Evolutionary conservation across 2,113 vertebrate species (phyloP).

Genomic region (Apodemus sylvaticus): DNA sequence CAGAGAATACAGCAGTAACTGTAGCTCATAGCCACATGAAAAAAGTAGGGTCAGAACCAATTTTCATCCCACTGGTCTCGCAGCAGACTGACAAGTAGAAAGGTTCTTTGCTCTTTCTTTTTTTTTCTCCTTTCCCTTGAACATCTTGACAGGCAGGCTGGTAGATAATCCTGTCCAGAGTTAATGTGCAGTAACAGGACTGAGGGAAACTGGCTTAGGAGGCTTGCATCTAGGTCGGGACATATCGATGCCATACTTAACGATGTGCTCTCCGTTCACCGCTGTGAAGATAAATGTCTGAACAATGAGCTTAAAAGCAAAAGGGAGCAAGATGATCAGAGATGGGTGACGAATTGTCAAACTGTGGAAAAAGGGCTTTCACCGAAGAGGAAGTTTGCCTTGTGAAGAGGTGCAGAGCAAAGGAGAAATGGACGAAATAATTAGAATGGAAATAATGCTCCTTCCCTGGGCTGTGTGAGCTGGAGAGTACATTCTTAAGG

Average conservation of each 20-base stretch:
- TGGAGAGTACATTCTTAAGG: slow-evolving; percentile 56
- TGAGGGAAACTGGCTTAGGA: slow-evolving; percentile 84
- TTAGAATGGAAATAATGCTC: slow-evolving; percentile 67
- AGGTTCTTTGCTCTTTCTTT: slow-evolving; percentile 71
- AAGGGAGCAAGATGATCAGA: slow-evolving; percentile 45
- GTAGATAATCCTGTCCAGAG: slow-evolving; percentile 85
- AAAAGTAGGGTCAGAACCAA: slow-evolving; percentile 72
- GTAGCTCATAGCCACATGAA: slow-evolving; percentile 37
- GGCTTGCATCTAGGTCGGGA: slow-evolving; percentile 83
- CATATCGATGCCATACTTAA: slow-evolving; percentile 81
- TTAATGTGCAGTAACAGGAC: slow-evolving; percentile 85
- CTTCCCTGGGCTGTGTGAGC: slow-evolving; percentile 1
- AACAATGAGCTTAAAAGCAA: slow-evolving; percentile 71
- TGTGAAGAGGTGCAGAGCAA: slow-evolving; percentile 47
- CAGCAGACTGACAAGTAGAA: slow-evolving; percentile 74
- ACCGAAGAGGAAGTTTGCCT: slow-evolving; percentile 68
- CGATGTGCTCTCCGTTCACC: slow-evolving; percentile 74
- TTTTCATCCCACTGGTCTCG: slow-evolving; percentile 65
- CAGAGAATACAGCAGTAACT: background rate
- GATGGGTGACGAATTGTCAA: slow-evolving; percentile 77
- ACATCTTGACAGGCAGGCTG: slow-evolving; percentile 83
- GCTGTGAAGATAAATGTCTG: slow-evolving; percentile 79
- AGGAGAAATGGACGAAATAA: slow-evolving; percentile 59
- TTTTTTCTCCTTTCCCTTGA: slow-evolving; percentile 63
- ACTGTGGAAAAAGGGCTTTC: slow-evolving; percentile 73